These are phyloP conservation scores for Andrena hattorfiana DNA, from an alignment of 2,888 invertebrate species.

Conservation along the genomic window DNA sequence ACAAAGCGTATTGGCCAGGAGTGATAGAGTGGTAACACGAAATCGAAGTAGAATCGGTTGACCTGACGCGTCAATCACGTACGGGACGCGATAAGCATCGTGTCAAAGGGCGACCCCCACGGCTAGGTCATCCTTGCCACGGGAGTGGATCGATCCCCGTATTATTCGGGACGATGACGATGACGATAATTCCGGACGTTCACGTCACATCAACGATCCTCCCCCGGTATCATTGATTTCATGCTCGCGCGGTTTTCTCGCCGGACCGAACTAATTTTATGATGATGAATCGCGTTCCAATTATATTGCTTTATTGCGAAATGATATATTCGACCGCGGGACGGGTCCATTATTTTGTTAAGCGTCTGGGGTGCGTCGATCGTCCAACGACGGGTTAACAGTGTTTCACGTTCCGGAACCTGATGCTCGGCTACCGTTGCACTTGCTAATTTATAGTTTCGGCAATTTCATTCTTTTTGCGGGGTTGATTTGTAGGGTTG, in stretches of 20 bases:
- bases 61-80: conserved; percentile 54
- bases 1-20: conserved; percentile 39
- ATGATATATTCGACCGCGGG: conserved; percentile 18
- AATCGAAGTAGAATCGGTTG: conserved; percentile 59
- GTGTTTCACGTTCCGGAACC: neutral
- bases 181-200: conserved; percentile 57
- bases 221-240: conserved; percentile 49
- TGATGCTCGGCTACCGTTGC: no score
- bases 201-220: conserved; percentile 51
- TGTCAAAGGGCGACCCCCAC: conserved; percentile 63
- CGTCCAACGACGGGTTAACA: neutral
- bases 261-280: conserved; percentile 46
- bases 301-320: conserved; percentile 38
- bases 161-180: conserved; percentile 60
- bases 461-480: no score
- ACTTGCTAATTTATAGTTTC: no score
- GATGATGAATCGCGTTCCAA: conserved; percentile 56
- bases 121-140: conserved; percentile 54
- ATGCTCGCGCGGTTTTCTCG: conserved; percentile 34
- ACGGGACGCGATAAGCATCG: conserved; percentile 67
- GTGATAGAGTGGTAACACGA: conserved; percentile 59
- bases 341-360: conserved; percentile 8
- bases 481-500: no score
- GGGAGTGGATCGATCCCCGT: conserved; percentile 61
- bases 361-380: neutral